phyloP scores from a whole-genome alignment of 2,797 vertebrate genomes.

The Hippoglossus hippoglossus region DNA sequence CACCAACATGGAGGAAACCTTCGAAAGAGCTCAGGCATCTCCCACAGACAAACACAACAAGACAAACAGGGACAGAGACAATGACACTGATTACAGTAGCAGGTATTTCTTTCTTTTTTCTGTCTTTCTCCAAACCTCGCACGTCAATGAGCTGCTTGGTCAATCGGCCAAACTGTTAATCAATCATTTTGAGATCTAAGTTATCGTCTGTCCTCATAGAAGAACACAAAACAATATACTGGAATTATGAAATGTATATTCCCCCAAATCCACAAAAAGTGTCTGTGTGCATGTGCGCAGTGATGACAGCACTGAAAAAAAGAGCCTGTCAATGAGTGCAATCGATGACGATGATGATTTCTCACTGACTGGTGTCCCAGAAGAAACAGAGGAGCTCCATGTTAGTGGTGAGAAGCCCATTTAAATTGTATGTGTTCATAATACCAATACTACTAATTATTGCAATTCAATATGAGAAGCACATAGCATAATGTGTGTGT shows the following conservation, averaged over 20 bases:
- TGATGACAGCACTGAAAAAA: conserved; percentile 54
- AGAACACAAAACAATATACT: neutral
- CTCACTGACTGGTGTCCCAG: neutral
- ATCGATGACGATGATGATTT: conserved; percentile 26
- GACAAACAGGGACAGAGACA: neutral
- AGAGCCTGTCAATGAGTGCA: neutral
- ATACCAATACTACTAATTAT: neutral
- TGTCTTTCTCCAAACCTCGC: neutral
- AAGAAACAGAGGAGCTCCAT: conserved; percentile 45
- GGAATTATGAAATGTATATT: neutral
- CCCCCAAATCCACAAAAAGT: conserved; percentile 4
- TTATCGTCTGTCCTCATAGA: too few species aligned
- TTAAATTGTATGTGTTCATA: conserved; percentile 5
- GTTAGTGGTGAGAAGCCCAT: conserved; percentile 70
- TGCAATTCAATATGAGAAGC: neutral
- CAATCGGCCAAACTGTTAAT: neutral
- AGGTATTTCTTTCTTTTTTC: conserved; percentile 39
- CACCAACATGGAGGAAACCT: neutral
- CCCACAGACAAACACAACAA: neutral
- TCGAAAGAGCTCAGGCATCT: neutral
- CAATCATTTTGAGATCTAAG: neutral
- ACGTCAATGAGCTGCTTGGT: neutral
- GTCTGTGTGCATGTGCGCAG: conserved; percentile 46
- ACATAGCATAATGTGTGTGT: neutral
- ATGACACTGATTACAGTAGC: conserved; percentile 3